phyloP scores from a whole-genome alignment of 2,113 vertebrate species.

The Pituophis catenifer region DNA sequence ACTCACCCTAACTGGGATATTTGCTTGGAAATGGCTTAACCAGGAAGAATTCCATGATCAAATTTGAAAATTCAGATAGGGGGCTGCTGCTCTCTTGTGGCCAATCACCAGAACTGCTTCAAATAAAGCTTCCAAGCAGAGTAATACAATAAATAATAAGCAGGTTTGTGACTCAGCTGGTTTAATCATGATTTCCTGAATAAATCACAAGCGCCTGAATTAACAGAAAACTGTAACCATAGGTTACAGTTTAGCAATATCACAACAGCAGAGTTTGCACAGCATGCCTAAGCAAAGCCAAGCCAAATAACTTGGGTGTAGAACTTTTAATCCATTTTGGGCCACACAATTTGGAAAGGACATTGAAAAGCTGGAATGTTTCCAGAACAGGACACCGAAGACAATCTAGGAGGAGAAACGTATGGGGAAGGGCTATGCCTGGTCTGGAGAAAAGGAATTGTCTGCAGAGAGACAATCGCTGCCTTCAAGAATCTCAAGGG shows the following conservation, averaged over 20 bases:
- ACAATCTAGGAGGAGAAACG: neutral
- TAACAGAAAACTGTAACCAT: neutral
- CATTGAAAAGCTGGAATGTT: neutral
- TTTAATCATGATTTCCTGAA: neutral
- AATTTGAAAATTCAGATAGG: neutral
- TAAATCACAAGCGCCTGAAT: neutral
- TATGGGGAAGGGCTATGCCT: neutral
- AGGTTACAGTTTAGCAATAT: neutral
- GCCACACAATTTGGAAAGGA: neutral
- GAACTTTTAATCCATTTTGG: neutral
- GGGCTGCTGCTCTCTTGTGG: neutral
- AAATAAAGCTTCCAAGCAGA: neutral
- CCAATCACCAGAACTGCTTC: neutral
- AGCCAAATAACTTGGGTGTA: neutral
- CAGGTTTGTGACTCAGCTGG: neutral
- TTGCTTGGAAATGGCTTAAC: neutral
- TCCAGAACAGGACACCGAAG: neutral
- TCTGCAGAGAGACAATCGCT: neutral
- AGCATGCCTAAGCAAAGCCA: neutral
- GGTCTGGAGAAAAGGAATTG: neutral
- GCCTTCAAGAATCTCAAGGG: too few species aligned
- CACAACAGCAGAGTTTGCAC: neutral
- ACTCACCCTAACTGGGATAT: neutral
- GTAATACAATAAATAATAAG: neutral
- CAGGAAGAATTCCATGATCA: neutral